Evolutionary conservation across 1,140 invertebrate species (phyloP).

Genomic region (Brachionus rotundiformis): DNA sequence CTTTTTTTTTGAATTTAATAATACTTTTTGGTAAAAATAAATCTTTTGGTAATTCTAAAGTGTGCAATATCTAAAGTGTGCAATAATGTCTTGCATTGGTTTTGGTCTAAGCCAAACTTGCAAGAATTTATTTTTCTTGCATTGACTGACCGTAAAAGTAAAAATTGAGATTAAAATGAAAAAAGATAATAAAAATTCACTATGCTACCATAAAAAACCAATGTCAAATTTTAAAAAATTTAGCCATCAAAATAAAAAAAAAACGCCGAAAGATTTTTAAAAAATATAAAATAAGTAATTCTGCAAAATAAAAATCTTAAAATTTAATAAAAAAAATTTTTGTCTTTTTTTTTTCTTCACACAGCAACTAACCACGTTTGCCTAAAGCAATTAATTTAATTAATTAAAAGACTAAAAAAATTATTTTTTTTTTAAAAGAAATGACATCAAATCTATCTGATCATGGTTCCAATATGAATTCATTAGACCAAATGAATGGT

Average conservation of each 20-base stretch:
- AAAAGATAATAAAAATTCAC: too few relatives aligned
- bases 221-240: not conserved
- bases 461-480: constrained; percentile 44
- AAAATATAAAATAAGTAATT: constrained; percentile 36
- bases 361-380: not conserved
- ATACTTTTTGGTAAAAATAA: too few relatives aligned
- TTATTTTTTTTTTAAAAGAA: constrained; percentile 43
- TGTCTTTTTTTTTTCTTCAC: not conserved
- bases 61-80: too few relatives aligned
- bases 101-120: too few relatives aligned
- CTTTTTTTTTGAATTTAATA: too few relatives aligned
- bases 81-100: too few relatives aligned
- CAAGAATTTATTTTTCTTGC: too few relatives aligned
- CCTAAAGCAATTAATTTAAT: not conserved
- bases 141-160: too few relatives aligned
- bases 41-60: too few relatives aligned
- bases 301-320: not conserved
- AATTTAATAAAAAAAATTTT: not conserved
- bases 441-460: constrained; percentile 25
- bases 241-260: not conserved
- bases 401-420: not conserved
- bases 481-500: constrained; percentile 11
- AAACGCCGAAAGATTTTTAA: not conserved
- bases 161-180: too few relatives aligned
- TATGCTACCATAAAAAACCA: not conserved